These are phyloP conservation scores for Phyllopteryx taeniolatus DNA, from an alignment of 2,113 vertebrate genomes.

Conservation along the genomic window DNA sequence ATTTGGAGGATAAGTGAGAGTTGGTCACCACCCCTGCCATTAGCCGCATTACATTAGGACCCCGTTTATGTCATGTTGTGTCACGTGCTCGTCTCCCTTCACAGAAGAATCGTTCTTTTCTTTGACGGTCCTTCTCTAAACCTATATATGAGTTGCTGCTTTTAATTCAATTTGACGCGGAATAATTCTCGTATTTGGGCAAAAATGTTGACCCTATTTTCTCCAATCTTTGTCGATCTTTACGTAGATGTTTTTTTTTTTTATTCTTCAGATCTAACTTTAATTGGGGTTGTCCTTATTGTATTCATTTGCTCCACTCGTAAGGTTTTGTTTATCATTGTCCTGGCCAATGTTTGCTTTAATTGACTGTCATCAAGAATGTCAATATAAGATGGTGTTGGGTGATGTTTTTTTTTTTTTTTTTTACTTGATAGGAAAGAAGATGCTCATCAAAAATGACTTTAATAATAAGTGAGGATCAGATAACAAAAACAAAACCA, in stretches of 20 bases:
- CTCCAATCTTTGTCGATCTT: neutral
- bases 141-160: neutral
- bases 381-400: neutral
- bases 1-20: constrained; percentile 15
- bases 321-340: neutral
- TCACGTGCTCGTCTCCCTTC: neutral
- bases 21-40: constrained; percentile 4
- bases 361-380: no score
- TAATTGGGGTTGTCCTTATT: no score
- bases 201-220: neutral
- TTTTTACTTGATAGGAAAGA: neutral
- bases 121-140: neutral
- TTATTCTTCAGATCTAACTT: neutral
- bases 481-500: neutral
- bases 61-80: constrained; percentile 1
- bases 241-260: neutral
- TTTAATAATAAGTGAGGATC: neutral
- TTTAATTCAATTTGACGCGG: neutral
- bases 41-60: constrained; percentile 5
- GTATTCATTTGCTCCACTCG: neutral
- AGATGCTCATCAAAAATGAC: neutral
- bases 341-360: neutral
- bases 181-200: neutral
- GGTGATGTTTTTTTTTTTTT: neutral
- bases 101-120: neutral